phyloP scores from a whole-genome alignment of 2,113 vertebrate genomes.

The Morphnarchus princeps region DNA sequence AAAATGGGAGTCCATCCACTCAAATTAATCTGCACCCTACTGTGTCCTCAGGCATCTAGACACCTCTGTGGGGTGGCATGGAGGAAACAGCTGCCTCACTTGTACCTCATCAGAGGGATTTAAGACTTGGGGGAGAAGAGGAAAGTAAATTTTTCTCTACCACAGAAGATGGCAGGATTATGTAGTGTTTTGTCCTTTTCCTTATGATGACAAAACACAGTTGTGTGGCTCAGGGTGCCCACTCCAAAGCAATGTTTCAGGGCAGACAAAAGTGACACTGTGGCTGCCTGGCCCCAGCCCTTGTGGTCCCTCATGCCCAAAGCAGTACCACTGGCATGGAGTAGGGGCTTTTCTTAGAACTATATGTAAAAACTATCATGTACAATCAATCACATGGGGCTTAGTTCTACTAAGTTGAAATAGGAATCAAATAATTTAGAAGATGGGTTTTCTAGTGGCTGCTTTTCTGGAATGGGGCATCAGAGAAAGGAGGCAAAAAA shows the following conservation, averaged over 20 bases:
- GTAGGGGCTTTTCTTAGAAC: neutral
- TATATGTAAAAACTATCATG: neutral
- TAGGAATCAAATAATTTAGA: neutral
- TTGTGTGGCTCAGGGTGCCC: neutral
- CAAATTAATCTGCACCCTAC: neutral
- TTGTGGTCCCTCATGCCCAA: neutral
- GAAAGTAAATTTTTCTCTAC: neutral
- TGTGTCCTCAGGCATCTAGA: neutral
- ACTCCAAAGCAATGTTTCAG: neutral
- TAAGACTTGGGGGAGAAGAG: neutral
- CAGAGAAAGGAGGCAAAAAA: neutral
- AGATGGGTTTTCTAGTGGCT: neutral
- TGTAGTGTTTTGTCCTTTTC: rapidly evolving
- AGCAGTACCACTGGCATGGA: too few species aligned
- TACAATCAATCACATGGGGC: neutral
- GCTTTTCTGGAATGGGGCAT: neutral
- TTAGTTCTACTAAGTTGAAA: neutral
- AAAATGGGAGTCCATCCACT: neutral
- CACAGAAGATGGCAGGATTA: neutral
- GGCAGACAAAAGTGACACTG: neutral
- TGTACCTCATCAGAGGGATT: neutral
- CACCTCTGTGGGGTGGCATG: neutral
- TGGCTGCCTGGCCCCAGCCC: neutral
- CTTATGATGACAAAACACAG: neutral
- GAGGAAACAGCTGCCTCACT: neutral